Base-by-base conservation (phyloP, 2,113 vertebrate genomes). In the Nothoprocta pentlandii region DNA sequence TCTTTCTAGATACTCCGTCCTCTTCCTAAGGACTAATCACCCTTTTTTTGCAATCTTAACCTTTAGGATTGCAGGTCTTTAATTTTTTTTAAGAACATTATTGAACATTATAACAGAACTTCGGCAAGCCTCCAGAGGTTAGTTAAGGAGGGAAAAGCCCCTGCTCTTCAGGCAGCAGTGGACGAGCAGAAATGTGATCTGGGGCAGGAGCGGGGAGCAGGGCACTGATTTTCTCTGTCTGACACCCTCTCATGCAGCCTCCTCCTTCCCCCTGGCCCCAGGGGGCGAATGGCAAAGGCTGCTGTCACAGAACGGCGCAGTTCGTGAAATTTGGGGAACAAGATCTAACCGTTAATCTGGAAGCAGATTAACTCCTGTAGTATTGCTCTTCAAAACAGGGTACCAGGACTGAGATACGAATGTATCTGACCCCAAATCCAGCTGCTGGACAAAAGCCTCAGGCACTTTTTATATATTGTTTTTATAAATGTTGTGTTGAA, bases 81-180 rank as follows among this genome's bases (percentile, higher is more conserved):
- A 58, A 69, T 61, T 26, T 14, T 74, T 81, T 53, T 70, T 11
- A 41, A 86, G 83, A 61, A 83, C 7, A 9, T 68, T 47, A 32
- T 12, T 77, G 47, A 46, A 64, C 32, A 70, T 6, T n/a, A 8
- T n/a, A 39, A 16, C 34, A 34, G 76, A 79, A 63, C 53, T 64
- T 82, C 44, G 79, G 23, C 71, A 62, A 46, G 30, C 14, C 25
- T 66, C n/a, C 68, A 39, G 34, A 54, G 69, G 83, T 85, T 42
- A 76, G 13, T 68, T 73, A 85, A 51, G 71, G 53, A 82, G 8
- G n/a, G 12, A 51, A 16, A 2, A 66, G 12, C 63, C 5, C 8
- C 5, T 0, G 0, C 14, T 53, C 54, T 74, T 64, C 13, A 77
- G 25, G 34, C 36, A 77, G 44, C 0, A 0, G 20, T 44, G 49